Evolutionary conservation across 2,113 vertebrate species (phyloP).

Genomic region (Chrysochloris asiatica): DNA sequence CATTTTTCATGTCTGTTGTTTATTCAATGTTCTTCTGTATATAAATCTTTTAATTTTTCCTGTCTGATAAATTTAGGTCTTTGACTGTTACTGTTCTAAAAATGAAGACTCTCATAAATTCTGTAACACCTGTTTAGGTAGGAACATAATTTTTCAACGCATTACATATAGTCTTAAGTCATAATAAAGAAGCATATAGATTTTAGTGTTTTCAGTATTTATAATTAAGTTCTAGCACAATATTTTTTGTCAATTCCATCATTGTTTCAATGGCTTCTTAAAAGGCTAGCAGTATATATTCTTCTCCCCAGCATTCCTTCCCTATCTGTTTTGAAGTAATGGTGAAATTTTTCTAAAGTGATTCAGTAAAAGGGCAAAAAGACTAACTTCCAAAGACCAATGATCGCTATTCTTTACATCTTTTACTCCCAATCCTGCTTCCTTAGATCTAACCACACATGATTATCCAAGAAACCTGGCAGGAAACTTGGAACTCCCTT

Average conservation of each 20-base stretch:
- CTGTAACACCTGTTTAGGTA: conserved; percentile 28
- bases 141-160: conserved; percentile 21
- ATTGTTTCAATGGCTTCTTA: not conserved
- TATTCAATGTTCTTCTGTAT: not conserved
- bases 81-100: not conserved
- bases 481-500: not conserved
- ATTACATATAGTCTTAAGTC: not conserved
- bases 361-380: not conserved
- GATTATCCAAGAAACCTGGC: not conserved
- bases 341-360: not conserved
- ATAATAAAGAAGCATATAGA: not conserved
- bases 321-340: not conserved
- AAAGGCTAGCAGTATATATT: not conserved
- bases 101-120: not conserved
- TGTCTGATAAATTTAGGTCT: not conserved
- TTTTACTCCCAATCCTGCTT: not conserved
- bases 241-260: not conserved
- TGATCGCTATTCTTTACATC: not conserved
- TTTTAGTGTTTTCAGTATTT: not conserved
- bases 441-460: not conserved
- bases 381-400: not conserved
- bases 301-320: not conserved
- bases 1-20: not conserved
- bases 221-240: not conserved
- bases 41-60: not conserved